These are phyloP conservation scores for Dromiciops gliroides DNA, from an alignment of 2,113 vertebrate genomes.

Conservation along the genomic window DNA sequence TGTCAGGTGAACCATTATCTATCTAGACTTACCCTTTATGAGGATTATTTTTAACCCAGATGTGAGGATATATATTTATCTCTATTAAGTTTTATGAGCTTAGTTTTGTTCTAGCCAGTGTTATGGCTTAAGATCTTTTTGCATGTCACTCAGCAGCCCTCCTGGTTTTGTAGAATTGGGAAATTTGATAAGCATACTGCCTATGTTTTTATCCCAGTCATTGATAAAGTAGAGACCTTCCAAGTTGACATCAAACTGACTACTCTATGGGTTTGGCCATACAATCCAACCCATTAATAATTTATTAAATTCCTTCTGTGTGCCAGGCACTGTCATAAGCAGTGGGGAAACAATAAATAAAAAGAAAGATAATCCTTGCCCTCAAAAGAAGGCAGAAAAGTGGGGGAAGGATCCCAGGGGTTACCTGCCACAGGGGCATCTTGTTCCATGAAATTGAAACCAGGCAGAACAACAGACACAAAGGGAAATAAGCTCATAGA, in stretches of 20 bases:
- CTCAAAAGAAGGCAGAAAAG: background rate
- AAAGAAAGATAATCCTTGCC: background rate
- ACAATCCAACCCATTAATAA: background rate
- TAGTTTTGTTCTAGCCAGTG: background rate
- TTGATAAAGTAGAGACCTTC: background rate
- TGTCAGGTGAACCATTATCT: background rate
- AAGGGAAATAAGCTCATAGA: background rate
- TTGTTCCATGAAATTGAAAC: background rate
- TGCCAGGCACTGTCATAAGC: background rate
- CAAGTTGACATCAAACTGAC: background rate
- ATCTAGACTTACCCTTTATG: background rate
- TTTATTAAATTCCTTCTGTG: background rate
- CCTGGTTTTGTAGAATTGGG: background rate
- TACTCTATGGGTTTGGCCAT: background rate
- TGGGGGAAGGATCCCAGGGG: background rate
- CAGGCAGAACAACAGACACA: background rate
- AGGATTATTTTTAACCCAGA: background rate
- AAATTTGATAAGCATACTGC: background rate
- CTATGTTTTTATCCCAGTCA: background rate
- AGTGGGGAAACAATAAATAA: background rate
- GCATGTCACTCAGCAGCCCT: background rate
- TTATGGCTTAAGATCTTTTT: background rate
- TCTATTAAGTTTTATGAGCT: background rate
- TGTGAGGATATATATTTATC: background rate
- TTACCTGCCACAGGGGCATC: background rate